Base-by-base conservation (phyloP, 2,888 invertebrate genomes). In the Drosophila mimica region DNA sequence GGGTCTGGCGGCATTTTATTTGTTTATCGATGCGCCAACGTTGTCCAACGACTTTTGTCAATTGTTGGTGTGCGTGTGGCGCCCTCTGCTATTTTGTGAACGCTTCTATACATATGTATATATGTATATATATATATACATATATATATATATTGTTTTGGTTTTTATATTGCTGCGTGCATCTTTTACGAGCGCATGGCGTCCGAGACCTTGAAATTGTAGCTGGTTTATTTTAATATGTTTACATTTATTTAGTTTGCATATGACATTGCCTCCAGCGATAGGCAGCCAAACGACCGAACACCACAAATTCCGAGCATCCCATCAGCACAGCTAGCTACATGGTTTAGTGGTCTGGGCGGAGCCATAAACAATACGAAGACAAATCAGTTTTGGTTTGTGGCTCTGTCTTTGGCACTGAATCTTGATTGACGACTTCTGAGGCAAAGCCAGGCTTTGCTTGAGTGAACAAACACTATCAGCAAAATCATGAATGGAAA, bases 181-280 rank as follows among this genome's bases (percentile, higher is more conserved):
- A 84, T 89, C 72, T 89, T 89, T 88, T 84, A 90, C 89, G 82
- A 84, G 90, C 80, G 74, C 83, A 84, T 81, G 91, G 73, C 71
- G 83, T 67, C 79, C 86, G 76, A 80, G 91, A 91, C 90, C 90
- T 89, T 91, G 84, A 88, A 83, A 84, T 74, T 88, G 80, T 82
- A 68, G 82, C 83, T 88, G 81, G 82, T 81, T 91, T 90, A 84
- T 87, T 89, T 83, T 89, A 80, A 81, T 81, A 72, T 88, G 91
- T 80, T 90, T 91, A 88, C 91, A 91, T 90, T 88, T 86, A 75
- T 72, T 66, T 82, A 81, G 81, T 91, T 88, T 88, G 90, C 87
- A 88, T 88, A 88, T 88, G 87, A 81, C 87, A 88, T 88, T 91
- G 91, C 91, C 88, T 72, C 74, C 81, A 90, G 90, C 90, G 62